phyloP scores from a whole-genome alignment of 2,797 vertebrate genomes.

The Acrossocheilus wenchowensis region DNA sequence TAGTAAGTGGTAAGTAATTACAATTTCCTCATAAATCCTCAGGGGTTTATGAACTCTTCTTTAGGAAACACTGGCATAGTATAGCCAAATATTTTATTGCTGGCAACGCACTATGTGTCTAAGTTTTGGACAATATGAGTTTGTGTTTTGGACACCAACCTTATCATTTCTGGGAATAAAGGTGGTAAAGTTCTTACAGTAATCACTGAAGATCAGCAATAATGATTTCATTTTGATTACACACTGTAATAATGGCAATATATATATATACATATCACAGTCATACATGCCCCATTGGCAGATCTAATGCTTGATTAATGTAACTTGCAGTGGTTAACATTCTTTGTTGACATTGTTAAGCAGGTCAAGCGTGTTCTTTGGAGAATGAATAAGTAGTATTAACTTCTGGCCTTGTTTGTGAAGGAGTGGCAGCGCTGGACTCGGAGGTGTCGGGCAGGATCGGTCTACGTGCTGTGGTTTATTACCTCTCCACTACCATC shows the following conservation, averaged over 20 bases:
- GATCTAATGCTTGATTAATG: not conserved
- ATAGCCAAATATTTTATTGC: not conserved
- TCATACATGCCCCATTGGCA: not conserved
- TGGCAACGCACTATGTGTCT: not conserved
- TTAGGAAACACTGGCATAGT: not conserved
- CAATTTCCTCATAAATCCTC: not conserved
- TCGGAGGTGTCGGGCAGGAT: conserved; percentile 93
- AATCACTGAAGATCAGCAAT: not conserved
- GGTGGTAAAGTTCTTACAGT: not conserved
- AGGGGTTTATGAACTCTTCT: not conserved
- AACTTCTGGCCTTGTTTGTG: not conserved
- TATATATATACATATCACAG: not conserved
- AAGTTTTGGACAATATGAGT: not conserved
- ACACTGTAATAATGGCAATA: not conserved
- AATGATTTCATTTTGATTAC: not conserved
- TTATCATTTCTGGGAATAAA: not conserved
- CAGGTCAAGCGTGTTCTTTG: not conserved
- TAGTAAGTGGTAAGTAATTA: not conserved
- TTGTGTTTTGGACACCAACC: not conserved
- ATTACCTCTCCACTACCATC: conserved; percentile 94
- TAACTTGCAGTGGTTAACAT: not conserved
- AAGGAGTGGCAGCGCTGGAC: conserved; percentile 96
- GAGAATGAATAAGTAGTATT: not conserved
- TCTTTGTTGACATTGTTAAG: not conserved
- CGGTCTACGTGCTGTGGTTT: conserved; percentile 89